Conservation (phyloP, 2,113 vertebrate genomes). For the Tursiops truncatus region DNA sequence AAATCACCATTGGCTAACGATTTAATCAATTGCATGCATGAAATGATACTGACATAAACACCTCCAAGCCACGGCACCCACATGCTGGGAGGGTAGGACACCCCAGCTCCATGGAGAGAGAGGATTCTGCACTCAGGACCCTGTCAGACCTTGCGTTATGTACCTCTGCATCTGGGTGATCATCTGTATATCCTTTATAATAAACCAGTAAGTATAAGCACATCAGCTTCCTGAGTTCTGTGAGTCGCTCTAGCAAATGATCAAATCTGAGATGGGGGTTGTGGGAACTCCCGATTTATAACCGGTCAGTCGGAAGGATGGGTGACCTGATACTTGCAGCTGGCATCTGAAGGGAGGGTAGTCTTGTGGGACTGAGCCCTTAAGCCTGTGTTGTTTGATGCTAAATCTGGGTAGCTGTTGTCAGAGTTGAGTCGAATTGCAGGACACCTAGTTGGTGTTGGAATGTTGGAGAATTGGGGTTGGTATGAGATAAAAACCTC, state of each 20-base stretch:
- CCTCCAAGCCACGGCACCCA: neutral
- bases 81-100: fast-evolving
- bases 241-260: neutral
- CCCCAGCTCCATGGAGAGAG: neutral
- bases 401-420: no score
- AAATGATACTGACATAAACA: neutral
- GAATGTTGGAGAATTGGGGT: neutral
- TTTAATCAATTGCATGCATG: neutral
- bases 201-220: neutral
- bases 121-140: neutral
- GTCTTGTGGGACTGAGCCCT: neutral
- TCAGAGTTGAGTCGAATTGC: neutral
- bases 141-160: neutral
- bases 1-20: neutral
- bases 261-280: neutral
- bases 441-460: neutral
- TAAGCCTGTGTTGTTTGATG: neutral
- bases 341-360: neutral
- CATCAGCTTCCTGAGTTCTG: neutral
- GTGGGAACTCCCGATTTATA: no score
- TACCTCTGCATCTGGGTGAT: neutral
- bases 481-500: neutral
- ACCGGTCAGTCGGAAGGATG: fast-evolving
- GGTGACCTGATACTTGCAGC: neutral
- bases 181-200: neutral